Base-by-base conservation (phyloP, 2,113 vertebrate genomes). In the Muntiacus reevesi region DNA sequence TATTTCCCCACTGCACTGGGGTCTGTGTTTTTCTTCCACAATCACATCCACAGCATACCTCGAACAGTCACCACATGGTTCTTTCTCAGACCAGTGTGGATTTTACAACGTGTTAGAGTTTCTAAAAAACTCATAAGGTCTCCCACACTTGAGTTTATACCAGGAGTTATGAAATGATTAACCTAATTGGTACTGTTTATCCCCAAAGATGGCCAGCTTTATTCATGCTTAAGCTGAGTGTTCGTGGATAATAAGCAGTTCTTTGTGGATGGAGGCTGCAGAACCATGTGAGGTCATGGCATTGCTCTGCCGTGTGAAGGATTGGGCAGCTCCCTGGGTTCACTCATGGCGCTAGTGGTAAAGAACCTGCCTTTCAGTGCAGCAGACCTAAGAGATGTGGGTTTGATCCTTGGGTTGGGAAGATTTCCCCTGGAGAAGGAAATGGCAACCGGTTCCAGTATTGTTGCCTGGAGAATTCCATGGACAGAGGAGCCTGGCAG, bases 81-180 rank as follows among this genome's bases (percentile, higher is more conserved):
- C 87, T 64, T 71, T 91, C 62, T 95, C 40, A 96, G 76, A 30
- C 50, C 50, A 14, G 55, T 25, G 92, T 93, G 76, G 87, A 3
- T 89, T 98, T 98, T 98, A 97, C 79, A 94, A 96, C 45, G 85
- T 95, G 82, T 62, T 64, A 67, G 89, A 94, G 81, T 52, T 94
- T 98, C 94, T 87, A 86, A 97, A 82, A 30, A 86, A 25, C 17
- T 97, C 47, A 0, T 36, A 85, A 84, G 54, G 52, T 16, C 94
- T 90, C 92, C 97, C 91, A 64, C 23, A 40, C 30, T 43, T 91
- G 88, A 59, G 74, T 84, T 95, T 83, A 97, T 71, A 57, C 89
- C 50, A 85, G 57, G 57, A 33, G 95, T 97, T 92, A 95, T 55
- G 92, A 87, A 81, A 36, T 88, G 47, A 97, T 95, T 97, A 97